Base-by-base conservation (phyloP, 2,113 vertebrate species). In the Meles meles region DNA sequence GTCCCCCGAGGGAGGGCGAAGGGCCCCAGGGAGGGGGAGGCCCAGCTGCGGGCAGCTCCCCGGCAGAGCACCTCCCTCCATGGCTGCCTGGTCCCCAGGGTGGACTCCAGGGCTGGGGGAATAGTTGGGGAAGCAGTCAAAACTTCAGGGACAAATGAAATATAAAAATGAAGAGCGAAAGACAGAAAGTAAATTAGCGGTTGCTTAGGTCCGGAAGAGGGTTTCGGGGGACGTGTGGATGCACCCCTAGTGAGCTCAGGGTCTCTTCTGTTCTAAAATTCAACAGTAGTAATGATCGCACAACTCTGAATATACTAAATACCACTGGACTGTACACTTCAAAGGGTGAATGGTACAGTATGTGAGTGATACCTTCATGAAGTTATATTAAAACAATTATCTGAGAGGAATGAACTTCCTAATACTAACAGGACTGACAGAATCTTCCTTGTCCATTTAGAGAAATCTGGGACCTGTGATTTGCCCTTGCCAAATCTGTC, bases 21-120 rank as follows among this genome's bases (percentile, higher is more conserved):
- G 2, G 17, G 47, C 37, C 49, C 63, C 13, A 0, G 1, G 4
- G 20, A 49, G 18, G 9, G 23, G 3, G n/a, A 1, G 25, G 3
- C 63, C 59, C 23, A 27, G 74, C 39, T 42, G 29, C 37, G 69
- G 84, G 8, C 37, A 31, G 37, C 34, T 57, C 76, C 27, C 42
- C 15, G 3, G 61, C 37, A 49, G 9, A 74, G 29, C 12, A 23
- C 20, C 31, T 71, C 71, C 20, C 31, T 63, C 71, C 72, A 10
- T 31, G 49, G 84, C 44, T 44, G 39, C 72, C 49, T 67, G 1
- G 4, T 88, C 39, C 57, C 80, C 52, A 52, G 55, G 29, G 44
- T 4, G 82, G 85, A 31, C 57, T 14, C 61, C 20, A 27, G 63
- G 52, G 55, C 25, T 67, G 63, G 52, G 13, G 61, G 55, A 55